These are phyloP conservation scores for Orbicella faveolata DNA, from an alignment of 64 coral and sea anemone genomes.

Conservation along the genomic window DNA sequence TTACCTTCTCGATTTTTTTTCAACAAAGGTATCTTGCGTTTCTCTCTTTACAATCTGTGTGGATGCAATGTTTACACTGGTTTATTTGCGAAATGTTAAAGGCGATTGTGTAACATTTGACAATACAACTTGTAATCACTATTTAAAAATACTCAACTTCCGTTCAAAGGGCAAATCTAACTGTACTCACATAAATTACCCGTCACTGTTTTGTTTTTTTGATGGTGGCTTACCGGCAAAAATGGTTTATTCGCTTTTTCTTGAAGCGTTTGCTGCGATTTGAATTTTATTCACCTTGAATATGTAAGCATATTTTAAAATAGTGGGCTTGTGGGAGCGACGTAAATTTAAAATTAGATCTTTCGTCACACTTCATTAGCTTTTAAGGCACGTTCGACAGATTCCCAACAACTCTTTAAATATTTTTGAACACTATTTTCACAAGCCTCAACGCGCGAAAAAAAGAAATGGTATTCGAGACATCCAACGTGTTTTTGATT, in stretches of 20 bases:
- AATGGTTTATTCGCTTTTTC: neutral
- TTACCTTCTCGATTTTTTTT: neutral
- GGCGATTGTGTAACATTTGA: neutral
- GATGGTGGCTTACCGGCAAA: neutral
- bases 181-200: neutral
- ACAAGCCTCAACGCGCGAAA: neutral
- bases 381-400: neutral
- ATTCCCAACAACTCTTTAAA: conserved; percentile 12
- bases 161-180: neutral
- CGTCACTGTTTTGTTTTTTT: neutral
- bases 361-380: conserved; percentile 24
- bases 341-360: conserved; percentile 1
- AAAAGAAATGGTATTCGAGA: neutral
- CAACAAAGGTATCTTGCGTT: neutral
- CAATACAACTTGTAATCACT: neutral
- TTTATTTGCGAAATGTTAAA: neutral
- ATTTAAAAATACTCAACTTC: conserved; percentile 19
- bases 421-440: conserved; percentile 17
- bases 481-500: neutral
- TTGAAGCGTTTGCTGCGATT: neutral
- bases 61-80: neutral
- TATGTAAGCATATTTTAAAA: conserved; percentile 21
- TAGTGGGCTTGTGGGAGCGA: neutral
- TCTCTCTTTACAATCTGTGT: neutral
- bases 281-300: conserved; percentile 14